These are phyloP conservation scores for Aphidoletes aphidimyza DNA, from an alignment of 2,888 invertebrate genomes.

Conservation along the genomic window DNA sequence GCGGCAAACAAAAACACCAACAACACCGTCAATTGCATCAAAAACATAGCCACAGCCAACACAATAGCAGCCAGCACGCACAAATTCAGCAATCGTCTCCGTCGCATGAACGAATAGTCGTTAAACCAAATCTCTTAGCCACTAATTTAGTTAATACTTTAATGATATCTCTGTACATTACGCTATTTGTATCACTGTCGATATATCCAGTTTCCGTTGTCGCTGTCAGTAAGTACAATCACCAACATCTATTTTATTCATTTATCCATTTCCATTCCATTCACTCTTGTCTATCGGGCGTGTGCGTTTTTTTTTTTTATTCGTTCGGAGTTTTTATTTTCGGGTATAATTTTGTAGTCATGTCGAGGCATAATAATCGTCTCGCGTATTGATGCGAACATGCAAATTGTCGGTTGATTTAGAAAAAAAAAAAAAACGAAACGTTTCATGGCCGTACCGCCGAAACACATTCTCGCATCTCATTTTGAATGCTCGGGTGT, in stretches of 20 bases:
- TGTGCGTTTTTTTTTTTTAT: too few species aligned
- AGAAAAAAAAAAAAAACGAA: background rate
- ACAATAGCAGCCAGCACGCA: slow-evolving; percentile 8
- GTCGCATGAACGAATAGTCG: slow-evolving; percentile 43
- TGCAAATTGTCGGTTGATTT: slow-evolving; percentile 20
- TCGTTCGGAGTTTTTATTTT: too few species aligned
- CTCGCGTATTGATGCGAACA: background rate
- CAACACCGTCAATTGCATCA: background rate
- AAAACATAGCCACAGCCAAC: background rate
- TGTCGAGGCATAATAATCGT: background rate
- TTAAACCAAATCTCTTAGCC: slow-evolving; percentile 38
- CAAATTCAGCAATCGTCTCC: slow-evolving; percentile 48
- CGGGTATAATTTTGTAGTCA: too few species aligned
- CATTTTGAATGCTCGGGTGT: too few species aligned
- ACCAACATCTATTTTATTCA: background rate
- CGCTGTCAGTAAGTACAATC: slow-evolving; percentile 38
- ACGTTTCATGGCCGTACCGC: too few species aligned
- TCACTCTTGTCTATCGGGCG: background rate
- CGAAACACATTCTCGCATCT: too few species aligned
- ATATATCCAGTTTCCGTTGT: slow-evolving; percentile 45
- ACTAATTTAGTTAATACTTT: slow-evolving; percentile 51
- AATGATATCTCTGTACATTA: slow-evolving; percentile 51
- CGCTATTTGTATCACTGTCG: slow-evolving; percentile 47
- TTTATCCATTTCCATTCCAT: background rate
- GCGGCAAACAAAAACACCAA: background rate